phyloP scores from a whole-genome alignment of 2,888 invertebrate genomes.

The Apamea epomidion region DNA sequence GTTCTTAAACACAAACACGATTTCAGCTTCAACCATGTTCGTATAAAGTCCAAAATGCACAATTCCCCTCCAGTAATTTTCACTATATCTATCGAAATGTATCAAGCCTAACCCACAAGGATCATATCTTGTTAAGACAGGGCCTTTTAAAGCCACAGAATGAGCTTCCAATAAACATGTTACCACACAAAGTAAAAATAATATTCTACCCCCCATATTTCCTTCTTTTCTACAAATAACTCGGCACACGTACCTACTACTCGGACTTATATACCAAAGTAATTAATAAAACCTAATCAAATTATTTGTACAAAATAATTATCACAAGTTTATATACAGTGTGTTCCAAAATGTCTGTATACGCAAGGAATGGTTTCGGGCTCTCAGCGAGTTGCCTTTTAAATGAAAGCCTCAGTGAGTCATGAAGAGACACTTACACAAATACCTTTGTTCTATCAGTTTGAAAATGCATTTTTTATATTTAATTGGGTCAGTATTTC shows the following conservation, averaged over 20 bases:
- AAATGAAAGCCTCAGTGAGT: constrained; percentile 81
- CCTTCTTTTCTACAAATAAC: background rate
- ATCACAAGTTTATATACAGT: constrained; percentile 67
- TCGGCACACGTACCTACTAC: background rate
- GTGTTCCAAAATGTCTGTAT: constrained; percentile 66
- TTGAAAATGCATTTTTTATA: constrained; percentile 60
- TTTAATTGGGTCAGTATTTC: constrained; percentile 74
- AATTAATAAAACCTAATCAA: constrained; percentile 10
- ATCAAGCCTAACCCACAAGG: constrained; percentile 84
- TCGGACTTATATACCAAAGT: constrained; percentile 19
- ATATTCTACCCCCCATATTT: constrained; percentile 42
- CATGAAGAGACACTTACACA: constrained; percentile 72
- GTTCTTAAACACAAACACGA: constrained; percentile 77
- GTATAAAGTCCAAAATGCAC: constrained; percentile 80
- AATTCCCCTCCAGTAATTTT: constrained; percentile 78
- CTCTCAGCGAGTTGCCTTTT: constrained; percentile 70
- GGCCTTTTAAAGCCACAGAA: constrained; percentile 80
- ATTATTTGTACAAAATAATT: constrained; percentile 39
- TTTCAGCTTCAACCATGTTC: constrained; percentile 71
- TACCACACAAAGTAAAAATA: constrained; percentile 54
- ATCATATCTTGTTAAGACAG: constrained; percentile 80
- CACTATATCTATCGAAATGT: constrained; percentile 80
- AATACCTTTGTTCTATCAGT: constrained; percentile 69
- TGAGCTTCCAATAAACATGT: constrained; percentile 66
- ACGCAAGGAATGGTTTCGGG: constrained; percentile 56